phyloP scores from a whole-genome alignment of 1,140 invertebrate genomes.

The Drosophila athabasca region DNA sequence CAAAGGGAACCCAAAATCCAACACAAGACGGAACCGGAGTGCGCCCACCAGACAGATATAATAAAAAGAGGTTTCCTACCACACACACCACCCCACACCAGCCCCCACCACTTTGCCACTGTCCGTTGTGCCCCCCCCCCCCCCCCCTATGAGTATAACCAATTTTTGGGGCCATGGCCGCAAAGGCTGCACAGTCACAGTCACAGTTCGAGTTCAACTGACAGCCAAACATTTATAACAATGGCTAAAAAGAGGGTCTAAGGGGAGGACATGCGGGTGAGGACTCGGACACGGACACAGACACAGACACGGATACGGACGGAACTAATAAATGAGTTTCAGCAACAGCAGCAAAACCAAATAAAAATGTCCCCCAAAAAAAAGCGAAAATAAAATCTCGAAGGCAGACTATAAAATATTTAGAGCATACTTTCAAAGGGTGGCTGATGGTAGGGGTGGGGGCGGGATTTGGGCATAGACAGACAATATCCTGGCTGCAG shows the following conservation, averaged over 20 bases:
- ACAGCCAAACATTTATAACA: conserved; percentile 74
- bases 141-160: conserved; percentile 6
- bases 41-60: conserved; percentile 59
- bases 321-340: conserved; percentile 79
- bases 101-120: background rate
- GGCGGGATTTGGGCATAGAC: no score
- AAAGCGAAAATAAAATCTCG: conserved; percentile 58
- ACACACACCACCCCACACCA: background rate
- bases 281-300: conserved; percentile 25
- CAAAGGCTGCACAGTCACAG: conserved; percentile 42
- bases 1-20: conserved; percentile 41
- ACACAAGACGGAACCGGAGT: conserved; percentile 32
- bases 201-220: conserved; percentile 49
- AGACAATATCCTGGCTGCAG: background rate
- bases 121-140: background rate
- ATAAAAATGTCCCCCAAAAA: conserved; percentile 53
- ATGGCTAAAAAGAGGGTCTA: conserved; percentile 27
- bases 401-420: conserved; percentile 69
- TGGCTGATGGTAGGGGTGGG: conserved; percentile 11
- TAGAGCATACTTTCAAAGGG: conserved; percentile 55
- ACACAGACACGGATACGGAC: conserved; percentile 38
- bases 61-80: conserved; percentile 53
- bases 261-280: background rate
- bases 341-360: conserved; percentile 63
- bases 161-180: conserved; percentile 50